A percentile compares a stretch with the other conserved stretches of the same genome.
Conservation (phyloP, 2,888 invertebrate genomes). For the Stramonita haemastoma region DNA sequence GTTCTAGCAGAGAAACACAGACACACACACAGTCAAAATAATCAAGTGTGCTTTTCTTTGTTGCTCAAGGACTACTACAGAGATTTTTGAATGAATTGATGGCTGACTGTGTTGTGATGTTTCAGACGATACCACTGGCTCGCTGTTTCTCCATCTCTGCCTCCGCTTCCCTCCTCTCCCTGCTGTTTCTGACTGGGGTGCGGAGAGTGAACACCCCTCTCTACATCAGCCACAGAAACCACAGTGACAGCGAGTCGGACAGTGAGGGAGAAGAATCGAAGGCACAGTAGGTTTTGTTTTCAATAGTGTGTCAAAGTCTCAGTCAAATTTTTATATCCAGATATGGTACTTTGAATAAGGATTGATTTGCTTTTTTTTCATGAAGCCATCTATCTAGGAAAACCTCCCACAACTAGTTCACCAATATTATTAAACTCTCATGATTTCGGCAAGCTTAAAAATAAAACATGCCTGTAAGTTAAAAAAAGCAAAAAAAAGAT, state of each 20-base stretch:
- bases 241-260: conserved; percentile 35
- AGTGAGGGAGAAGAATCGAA: not conserved
- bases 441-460: too few relatives aligned
- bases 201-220: conserved; percentile 15
- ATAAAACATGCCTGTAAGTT: too few relatives aligned
- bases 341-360: too few relatives aligned
- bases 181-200: not conserved
- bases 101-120: not conserved
- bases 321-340: too few relatives aligned
- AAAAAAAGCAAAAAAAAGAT: too few relatives aligned
- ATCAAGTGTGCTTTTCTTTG: not conserved
- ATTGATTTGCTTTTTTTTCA: too few relatives aligned
- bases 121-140: not conserved
- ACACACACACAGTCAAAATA: not conserved
- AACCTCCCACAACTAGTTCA: too few relatives aligned
- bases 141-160: conserved; percentile 5
- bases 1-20: too few relatives aligned
- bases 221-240: conserved; percentile 6
- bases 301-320: too few relatives aligned
- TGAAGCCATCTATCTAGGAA: too few relatives aligned
- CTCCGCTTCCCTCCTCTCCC: conserved; percentile 5
- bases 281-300: conserved; percentile 10
- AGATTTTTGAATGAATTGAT: not conserved
- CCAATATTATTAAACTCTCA: too few relatives aligned
- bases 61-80: not conserved